Conservation (phyloP, 2,113 vertebrate species). For the Malurus melanocephalus region DNA sequence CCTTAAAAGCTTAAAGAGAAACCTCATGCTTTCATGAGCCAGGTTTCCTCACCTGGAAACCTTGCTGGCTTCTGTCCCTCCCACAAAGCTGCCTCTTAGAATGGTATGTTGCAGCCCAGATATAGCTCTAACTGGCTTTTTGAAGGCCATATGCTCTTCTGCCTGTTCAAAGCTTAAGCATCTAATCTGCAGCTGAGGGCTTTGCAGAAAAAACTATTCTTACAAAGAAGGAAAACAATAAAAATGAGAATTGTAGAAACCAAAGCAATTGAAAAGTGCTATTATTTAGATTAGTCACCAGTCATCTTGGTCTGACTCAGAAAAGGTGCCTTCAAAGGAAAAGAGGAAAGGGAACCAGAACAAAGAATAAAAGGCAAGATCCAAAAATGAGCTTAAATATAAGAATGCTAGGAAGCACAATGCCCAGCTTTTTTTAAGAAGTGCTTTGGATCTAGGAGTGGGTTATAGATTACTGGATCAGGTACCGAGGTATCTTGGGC, state of each 20-base stretch:
- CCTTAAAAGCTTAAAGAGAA: constrained; percentile 1
- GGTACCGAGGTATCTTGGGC: background rate
- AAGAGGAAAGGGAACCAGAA: background rate
- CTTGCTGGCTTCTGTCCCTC: constrained; percentile 8
- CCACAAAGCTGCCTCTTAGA: background rate
- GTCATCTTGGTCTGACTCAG: background rate
- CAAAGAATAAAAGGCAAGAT: background rate
- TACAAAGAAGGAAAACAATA: background rate
- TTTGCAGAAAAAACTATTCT: background rate
- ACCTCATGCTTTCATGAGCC: background rate
- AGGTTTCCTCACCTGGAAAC: background rate
- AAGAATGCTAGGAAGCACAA: background rate
- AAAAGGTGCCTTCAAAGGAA: background rate
- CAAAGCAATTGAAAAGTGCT: background rate
- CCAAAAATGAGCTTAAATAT: background rate
- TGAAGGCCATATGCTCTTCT: background rate
- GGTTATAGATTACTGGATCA: background rate
- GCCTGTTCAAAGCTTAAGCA: background rate
- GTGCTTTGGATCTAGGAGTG: background rate
- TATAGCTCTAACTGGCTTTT: background rate
- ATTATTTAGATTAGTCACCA: background rate
- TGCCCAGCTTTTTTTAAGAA: background rate
- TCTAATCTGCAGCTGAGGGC: background rate
- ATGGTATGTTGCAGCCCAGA: background rate
- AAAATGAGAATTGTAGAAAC: background rate